phyloP scores from a whole-genome alignment of 23 tunicate genomes.

The Phallusia fumigata region DNA sequence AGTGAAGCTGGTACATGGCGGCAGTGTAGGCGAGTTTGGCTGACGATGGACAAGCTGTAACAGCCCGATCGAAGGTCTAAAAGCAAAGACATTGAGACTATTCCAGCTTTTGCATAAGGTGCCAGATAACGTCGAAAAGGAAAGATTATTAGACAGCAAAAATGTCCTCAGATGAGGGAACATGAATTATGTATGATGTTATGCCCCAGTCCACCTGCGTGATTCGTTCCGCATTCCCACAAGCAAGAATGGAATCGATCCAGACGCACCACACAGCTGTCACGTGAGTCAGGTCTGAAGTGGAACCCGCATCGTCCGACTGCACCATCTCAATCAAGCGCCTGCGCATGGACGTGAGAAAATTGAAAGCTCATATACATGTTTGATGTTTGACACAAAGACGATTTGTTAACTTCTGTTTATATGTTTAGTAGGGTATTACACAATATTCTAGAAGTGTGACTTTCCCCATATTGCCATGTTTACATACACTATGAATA shows the following conservation, averaged over 20 bases:
- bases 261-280: slow-evolving; percentile 49
- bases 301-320: background rate
- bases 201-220: slow-evolving; percentile 26
- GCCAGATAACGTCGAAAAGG: too few species aligned
- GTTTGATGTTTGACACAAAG: too few species aligned
- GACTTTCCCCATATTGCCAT: too few species aligned
- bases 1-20: slow-evolving; percentile 66
- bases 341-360: too few species aligned
- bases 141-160: too few species aligned
- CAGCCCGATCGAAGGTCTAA: slow-evolving; percentile 62
- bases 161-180: background rate
- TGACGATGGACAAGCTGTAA: slow-evolving; percentile 52
- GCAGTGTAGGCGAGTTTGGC: slow-evolving; percentile 70
- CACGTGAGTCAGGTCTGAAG: background rate
- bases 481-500: too few species aligned
- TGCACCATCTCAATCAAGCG: background rate
- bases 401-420: too few species aligned
- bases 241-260: slow-evolving; percentile 37
- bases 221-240: slow-evolving; percentile 28
- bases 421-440: too few species aligned
- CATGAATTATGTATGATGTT: background rate
- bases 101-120: too few species aligned
- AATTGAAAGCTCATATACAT: too few species aligned
- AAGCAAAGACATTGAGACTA: background rate
- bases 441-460: too few species aligned